Evolutionary conservation across 2,888 invertebrate species (phyloP), one percentile per base, ranked within the genome.

Genomic region (Axea sp.): DNA sequence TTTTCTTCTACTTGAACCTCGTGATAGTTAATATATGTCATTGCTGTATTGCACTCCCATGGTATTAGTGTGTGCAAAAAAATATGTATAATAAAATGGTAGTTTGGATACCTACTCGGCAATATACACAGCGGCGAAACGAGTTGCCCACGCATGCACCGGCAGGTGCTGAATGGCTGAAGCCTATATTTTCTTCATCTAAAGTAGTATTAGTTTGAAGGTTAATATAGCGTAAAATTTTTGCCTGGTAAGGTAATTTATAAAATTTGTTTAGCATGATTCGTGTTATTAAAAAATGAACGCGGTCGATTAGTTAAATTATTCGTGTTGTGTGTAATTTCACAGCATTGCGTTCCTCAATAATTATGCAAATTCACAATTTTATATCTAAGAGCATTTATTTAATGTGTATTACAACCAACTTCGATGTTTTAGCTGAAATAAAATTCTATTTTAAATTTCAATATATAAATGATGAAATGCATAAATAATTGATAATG

Each of bases 1-100:
- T 84, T 82, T 80, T 53, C 51, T 53, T 64, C 41, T 28, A 37
- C 12, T 39, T 39, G 26, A 26, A 1, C 35, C 7, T n/a, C 11
- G 24, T 11, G 24, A 59, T 5, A 22, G 11, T 31, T 31, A 35
- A 30, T 31, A 31, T 45, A 30, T 60, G 30, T 47, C 24, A 14
- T 8, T 12, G 30, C 4, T 37, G n/a, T 15, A 15, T 47, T 31
- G 15, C 47, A 24, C 47, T 37, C 37, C 19, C 6, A 2, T 14
- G 24, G 24, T 57, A 47, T 33, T 57, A 31, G 14, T 30, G 22
- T 12, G 24, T 11, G 4, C 2, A 14, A 39, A 53, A 53, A 53
- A 45, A 41, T 72, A 47, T 65, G 19, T 60, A 37, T 53, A 39
- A 67, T 67, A 47, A 73, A 73, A 73, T 55, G 39, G 39, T 28